Evolutionary conservation across 2,888 invertebrate genomes (phyloP).

Genomic region (Pachliopta kotzebuea): DNA sequence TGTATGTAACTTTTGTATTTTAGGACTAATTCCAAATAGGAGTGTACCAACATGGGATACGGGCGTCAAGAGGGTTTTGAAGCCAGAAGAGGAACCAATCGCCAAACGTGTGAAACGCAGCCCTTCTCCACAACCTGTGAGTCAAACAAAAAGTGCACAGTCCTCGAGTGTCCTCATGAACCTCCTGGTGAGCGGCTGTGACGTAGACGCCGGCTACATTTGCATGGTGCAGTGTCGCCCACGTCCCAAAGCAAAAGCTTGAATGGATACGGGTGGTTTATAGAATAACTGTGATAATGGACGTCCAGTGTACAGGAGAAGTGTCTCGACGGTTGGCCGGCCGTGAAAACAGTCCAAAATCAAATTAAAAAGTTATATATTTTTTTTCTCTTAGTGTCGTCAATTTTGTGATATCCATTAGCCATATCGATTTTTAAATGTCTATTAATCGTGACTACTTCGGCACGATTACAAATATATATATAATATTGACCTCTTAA

Average conservation of each 20-base stretch:
- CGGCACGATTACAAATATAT: slow-evolving; percentile 4
- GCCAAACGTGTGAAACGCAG: slow-evolving; percentile 68
- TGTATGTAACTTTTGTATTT: slow-evolving; percentile 30
- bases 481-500: background rate
- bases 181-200: slow-evolving; percentile 96
- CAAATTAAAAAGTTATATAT: slow-evolving; percentile 33
- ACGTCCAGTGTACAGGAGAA: slow-evolving; percentile 70
- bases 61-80: slow-evolving; percentile 64
- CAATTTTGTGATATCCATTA: slow-evolving; percentile 19
- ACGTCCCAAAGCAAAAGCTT: slow-evolving; percentile 71
- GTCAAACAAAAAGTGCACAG: slow-evolving; percentile 61
- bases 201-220: slow-evolving; percentile 95
- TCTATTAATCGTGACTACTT: slow-evolving; percentile 7
- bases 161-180: slow-evolving; percentile 95
- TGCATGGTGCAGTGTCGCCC: slow-evolving; percentile 88
- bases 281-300: slow-evolving; percentile 73
- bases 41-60: slow-evolving; percentile 63
- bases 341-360: slow-evolving; percentile 35
- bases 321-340: slow-evolving; percentile 24
- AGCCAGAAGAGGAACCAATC: slow-evolving; percentile 64
- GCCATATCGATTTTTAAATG: slow-evolving; percentile 18
- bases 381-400: slow-evolving; percentile 3
- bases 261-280: slow-evolving; percentile 43
- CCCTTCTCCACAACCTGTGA: slow-evolving; percentile 55
- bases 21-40: slow-evolving; percentile 68